Base-by-base conservation (phyloP, 2,888 invertebrate species). In the Toxonevra muliebris region DNA sequence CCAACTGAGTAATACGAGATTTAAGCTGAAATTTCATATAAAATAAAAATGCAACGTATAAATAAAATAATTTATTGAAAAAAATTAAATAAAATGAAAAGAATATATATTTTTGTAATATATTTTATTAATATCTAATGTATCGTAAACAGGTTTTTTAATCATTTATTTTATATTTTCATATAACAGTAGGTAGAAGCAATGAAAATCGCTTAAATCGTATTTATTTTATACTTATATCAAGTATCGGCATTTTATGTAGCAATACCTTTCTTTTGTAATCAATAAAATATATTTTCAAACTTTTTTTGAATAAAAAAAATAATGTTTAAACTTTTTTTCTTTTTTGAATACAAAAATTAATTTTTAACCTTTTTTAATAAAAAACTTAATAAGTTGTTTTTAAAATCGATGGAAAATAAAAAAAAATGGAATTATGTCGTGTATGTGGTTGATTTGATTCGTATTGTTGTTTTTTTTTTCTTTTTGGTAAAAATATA, bases 1-100 rank as follows among this genome's bases (percentile, higher is more conserved):
- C 85, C 69, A 93, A 85, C 64, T 89, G 87, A 62, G 82, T 85
- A 77, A 90, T 87, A 70, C 89, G 89, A 69, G 90, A 87, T 70
- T 87, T 86, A 1, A 90, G 82, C 79, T 87, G 75, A 48, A 80
- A 78, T 52, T 65, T 64, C 65, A 69, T n/a, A 45, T 48, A 63
- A 66, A 68, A 69, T n/a, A 45, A 54, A 63, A 66, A 68, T 45
- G n/a, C 12, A 66, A 64, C 65, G 67, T 65, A 69, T 8, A 42
- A 73, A 41, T 68, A 69, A 61, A 60, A 61, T 48, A 52, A 30
- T 30, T 30, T 30, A 30, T 30, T 48, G 41, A 15, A 41, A 41
- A 60, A 54, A n/a, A 61, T 11, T 17, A 62, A 63, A 57, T 61
- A 57, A 75, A 79, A 79, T 76, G 74, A 77, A 75, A 79, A 77